Evolutionary conservation across 2,113 vertebrate genomes (phyloP).

Genomic region (Lagenorhynchus albirostris): DNA sequence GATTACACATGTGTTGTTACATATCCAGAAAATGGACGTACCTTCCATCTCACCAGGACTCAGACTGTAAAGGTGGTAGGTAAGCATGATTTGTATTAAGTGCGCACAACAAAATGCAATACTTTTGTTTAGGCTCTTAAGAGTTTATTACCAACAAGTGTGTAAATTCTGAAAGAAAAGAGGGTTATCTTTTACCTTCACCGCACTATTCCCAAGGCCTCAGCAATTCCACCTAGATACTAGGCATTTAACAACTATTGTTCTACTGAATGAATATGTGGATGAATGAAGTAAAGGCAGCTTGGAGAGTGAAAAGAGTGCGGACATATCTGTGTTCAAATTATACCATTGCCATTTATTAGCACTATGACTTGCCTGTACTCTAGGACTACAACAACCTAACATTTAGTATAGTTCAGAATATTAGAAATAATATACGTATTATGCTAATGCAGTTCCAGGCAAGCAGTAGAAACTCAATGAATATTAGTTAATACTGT

Average conservation of each 20-base stretch:
- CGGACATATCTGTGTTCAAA: background rate
- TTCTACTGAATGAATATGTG: background rate
- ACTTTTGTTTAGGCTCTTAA: background rate
- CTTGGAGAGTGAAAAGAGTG: background rate
- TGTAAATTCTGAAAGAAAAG: background rate
- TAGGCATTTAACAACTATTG: background rate
- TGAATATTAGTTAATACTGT: background rate
- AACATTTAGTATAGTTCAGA: background rate
- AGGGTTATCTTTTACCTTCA: background rate
- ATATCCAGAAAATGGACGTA: conserved; percentile 82
- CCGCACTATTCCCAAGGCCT: background rate
- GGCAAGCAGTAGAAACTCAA: background rate
- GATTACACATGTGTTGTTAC: conserved; percentile 89
- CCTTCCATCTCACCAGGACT: conserved; percentile 86
- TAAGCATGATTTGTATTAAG: conserved; percentile 80
- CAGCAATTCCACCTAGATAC: background rate
- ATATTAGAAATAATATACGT: background rate
- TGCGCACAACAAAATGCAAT: background rate
- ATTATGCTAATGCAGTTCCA: background rate
- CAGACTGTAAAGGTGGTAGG: conserved; percentile 87
- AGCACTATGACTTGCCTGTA: background rate
- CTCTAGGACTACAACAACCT: background rate
- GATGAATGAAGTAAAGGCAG: background rate
- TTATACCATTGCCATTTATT: background rate
- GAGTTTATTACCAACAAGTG: background rate